Evolutionary conservation across 2,113 vertebrate species (phyloP).

Genomic region (Vombatus ursinus): DNA sequence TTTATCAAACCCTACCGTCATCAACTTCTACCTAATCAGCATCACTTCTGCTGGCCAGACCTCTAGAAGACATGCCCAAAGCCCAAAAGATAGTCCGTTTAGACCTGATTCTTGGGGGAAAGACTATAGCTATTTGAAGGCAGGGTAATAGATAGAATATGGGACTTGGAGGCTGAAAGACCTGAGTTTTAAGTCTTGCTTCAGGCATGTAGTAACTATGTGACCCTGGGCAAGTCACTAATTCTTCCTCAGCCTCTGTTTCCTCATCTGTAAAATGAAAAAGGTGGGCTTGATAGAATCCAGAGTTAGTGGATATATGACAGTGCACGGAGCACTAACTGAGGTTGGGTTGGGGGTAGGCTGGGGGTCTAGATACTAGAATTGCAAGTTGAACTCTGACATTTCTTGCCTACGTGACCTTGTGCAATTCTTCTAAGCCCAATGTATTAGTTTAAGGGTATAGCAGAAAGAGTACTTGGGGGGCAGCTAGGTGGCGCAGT

Average conservation of each 20-base stretch:
- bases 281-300: not conserved
- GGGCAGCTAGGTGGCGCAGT: too few relatives aligned
- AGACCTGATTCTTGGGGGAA: not conserved
- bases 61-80: not conserved
- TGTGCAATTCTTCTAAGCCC: not conserved
- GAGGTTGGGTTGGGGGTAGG: not conserved
- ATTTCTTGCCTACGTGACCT: not conserved
- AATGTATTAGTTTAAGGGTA: not conserved
- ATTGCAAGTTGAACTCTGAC: not conserved
- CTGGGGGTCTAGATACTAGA: not conserved
- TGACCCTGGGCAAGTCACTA: not conserved
- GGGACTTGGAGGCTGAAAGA: not conserved
- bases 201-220: not conserved
- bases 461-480: not conserved
- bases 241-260: not conserved
- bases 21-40: too few relatives aligned
- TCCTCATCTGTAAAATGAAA: not conserved
- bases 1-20: not conserved
- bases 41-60: not conserved
- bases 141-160: not conserved
- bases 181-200: too few relatives aligned
- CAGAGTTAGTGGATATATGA: not conserved
- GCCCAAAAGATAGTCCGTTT: not conserved
- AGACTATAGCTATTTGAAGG: not conserved
- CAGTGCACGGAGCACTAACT: not conserved